These are phyloP conservation scores for Spinus pinus DNA, from an alignment of 2,797 vertebrate genomes.

Conservation along the genomic window DNA sequence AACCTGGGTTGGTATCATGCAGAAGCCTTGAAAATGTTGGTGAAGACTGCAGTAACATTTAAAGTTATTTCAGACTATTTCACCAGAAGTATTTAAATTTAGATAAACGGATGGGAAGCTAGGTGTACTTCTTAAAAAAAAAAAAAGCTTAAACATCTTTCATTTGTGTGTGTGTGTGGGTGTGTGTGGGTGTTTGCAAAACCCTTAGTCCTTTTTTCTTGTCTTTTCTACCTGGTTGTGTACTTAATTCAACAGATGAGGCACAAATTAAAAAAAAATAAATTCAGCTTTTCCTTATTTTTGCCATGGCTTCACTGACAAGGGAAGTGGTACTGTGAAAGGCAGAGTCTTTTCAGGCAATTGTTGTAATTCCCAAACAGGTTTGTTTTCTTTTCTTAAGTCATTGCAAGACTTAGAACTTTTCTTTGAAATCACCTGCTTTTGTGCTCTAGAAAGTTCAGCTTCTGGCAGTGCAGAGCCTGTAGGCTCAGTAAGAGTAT, in stretches of 20 bases:
- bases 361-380: background rate
- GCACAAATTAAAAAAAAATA: background rate
- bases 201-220: background rate
- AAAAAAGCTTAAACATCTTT: background rate
- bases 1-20: rapidly evolving
- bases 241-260: background rate
- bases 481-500: background rate
- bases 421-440: background rate
- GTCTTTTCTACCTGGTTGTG: background rate
- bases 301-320: background rate
- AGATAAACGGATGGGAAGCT: background rate
- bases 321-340: background rate
- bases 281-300: background rate
- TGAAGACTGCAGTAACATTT: background rate
- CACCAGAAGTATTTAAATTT: background rate
- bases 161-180: background rate
- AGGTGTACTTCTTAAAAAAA: background rate
- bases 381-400: background rate
- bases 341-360: background rate
- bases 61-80: background rate
- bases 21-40: background rate
- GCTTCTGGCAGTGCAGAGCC: background rate
- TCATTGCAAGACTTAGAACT: background rate
- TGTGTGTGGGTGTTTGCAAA: background rate
- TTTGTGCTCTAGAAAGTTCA: background rate